phyloP scores from a whole-genome alignment of 2,797 vertebrate species.

The Acropternis orthonyx region DNA sequence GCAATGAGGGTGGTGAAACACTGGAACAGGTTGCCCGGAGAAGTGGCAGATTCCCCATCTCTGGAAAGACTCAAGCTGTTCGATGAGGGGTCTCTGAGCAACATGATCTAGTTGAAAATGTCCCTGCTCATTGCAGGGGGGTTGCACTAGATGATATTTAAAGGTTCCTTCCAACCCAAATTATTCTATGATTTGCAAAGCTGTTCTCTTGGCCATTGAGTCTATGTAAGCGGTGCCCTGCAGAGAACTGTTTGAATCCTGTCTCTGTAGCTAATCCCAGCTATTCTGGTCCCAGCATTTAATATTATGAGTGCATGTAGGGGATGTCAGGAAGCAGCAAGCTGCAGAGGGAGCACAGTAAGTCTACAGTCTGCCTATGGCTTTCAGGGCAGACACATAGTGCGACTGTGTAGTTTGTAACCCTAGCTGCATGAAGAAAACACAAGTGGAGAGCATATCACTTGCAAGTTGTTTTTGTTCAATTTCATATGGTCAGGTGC shows the following conservation, averaged over 20 bases:
- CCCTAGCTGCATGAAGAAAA: neutral
- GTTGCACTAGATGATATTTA: neutral
- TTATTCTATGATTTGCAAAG: neutral
- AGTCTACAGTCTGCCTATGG: neutral
- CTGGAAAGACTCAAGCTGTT: neutral
- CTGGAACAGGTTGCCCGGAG: neutral
- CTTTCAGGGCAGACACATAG: neutral
- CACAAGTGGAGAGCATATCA: neutral
- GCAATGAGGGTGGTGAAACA: neutral
- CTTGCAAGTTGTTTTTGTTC: neutral
- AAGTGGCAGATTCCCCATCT: neutral
- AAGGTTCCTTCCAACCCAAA: neutral
- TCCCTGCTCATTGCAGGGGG: neutral
- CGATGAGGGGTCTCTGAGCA: neutral
- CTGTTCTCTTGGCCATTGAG: neutral
- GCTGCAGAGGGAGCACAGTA: neutral
- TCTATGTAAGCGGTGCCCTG: neutral
- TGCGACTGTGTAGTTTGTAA: neutral
- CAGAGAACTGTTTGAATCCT: neutral
- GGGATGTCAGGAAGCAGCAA: neutral
- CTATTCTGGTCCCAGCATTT: constrained; percentile 18
- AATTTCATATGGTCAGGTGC: neutral
- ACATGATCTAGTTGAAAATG: neutral
- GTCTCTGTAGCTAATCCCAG: neutral
- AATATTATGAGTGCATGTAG: neutral